Evolutionary conservation across 2,888 invertebrate genomes (phyloP), one percentile per base, ranked within the genome.

Genomic region (Palloptera scutellata): DNA sequence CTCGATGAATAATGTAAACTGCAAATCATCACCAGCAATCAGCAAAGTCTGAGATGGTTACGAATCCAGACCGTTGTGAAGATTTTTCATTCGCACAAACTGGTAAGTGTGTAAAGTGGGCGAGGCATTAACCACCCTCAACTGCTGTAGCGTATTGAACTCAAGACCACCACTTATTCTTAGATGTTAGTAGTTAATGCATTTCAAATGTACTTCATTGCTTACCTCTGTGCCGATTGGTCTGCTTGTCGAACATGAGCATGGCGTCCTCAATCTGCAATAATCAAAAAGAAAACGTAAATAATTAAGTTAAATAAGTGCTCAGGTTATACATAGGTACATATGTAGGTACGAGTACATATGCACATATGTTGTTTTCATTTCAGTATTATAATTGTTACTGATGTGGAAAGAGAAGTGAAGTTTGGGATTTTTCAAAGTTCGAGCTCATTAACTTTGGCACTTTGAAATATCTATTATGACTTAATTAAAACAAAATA

Each of bases 221-320:
- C 92, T 92, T 87, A 95, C 95, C 95, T 94, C 99, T 94, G 90
- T 99, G 99, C 89, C 99, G 93, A 90, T 98, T 98, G 85, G 99
- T 99, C 87, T 98, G 97, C 91, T 99, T 99, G 89, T 99, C 99
- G 88, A 98, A 99, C 99, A 99, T 99, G 86, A 99, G 91, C 98
- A 99, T 99, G 81, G 98, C 98, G 86, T 98, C 98, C 88, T 98
- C 97, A 86, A 98, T 97, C 97, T 97, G 93, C 72, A 95, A 94
- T 86, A 82, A 85, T 72, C 75, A 69, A 67, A 59, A 62, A 69
- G 67, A 67, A 20, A 1, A 67, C 13, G 11, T 42, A 12, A 48
- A 2, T 17, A 40, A 53, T 64, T 42, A 59, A 55, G 63, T 68
- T 68, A 59, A 20, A 12, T 54, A 61, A 65, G 30, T 40, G 51